Evolutionary conservation across 1,140 invertebrate species (phyloP).

Genomic region (Conus ventricosus): DNA sequence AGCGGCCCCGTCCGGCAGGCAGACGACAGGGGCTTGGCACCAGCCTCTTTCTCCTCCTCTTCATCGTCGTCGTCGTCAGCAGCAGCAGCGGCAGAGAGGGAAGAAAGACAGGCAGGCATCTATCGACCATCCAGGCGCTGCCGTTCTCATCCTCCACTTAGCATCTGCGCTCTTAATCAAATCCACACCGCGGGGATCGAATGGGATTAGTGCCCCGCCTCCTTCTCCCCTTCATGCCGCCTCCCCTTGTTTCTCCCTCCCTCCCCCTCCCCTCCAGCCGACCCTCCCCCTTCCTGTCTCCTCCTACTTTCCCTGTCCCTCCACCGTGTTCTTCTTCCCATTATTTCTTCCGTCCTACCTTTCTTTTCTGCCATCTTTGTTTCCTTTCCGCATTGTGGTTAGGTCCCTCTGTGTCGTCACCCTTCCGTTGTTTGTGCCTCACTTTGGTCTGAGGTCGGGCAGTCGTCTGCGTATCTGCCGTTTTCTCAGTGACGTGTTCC

Average conservation of each 20-base stretch:
- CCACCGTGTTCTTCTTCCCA: too few relatives aligned
- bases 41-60: background rate
- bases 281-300: background rate
- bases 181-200: conserved; percentile 24
- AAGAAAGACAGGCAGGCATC: background rate
- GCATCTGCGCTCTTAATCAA: conserved; percentile 32
- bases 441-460: too few relatives aligned
- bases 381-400: too few relatives aligned
- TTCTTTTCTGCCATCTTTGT: too few relatives aligned
- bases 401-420: too few relatives aligned
- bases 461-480: background rate
- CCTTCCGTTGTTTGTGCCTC: too few relatives aligned
- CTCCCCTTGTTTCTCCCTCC: background rate
- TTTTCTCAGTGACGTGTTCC: background rate
- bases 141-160: conserved; percentile 13
- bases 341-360: too few relatives aligned
- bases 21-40: background rate
- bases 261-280: too few relatives aligned
- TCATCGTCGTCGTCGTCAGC: background rate
- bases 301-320: too few relatives aligned
- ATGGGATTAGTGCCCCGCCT: background rate
- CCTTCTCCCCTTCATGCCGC: background rate
- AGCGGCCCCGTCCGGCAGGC: too few relatives aligned
- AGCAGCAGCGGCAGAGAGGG: background rate
- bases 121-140: background rate